Evolutionary conservation across 2,797 vertebrate genomes (phyloP).

Genomic region (Peromyscus attwateri): DNA sequence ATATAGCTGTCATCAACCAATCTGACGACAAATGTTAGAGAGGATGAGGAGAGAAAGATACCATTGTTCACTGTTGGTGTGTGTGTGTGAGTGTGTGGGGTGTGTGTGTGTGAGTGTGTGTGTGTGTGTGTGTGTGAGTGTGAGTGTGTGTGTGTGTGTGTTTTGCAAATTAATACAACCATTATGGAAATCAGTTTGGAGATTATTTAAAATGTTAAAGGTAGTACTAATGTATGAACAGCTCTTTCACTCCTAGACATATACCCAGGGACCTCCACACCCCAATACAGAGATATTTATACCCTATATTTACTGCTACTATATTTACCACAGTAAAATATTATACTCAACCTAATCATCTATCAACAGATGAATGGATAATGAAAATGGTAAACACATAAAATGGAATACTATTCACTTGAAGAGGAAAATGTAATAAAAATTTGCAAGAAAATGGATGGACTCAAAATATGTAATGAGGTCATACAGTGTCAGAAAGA

Average conservation of each 20-base stretch:
- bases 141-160: no score
- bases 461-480: not conserved
- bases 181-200: not conserved
- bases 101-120: no score
- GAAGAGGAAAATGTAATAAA: not conserved
- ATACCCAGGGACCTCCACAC: not conserved
- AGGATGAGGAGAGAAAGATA: not conserved
- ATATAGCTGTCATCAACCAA: not conserved
- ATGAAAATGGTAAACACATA: not conserved
- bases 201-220: not conserved
- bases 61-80: not conserved
- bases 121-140: no score
- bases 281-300: not conserved
- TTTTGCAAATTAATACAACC: not conserved
- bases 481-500: not conserved
- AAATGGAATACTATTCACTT: not conserved
- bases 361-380: not conserved
- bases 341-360: not conserved
- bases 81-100: no score
- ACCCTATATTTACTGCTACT: not conserved
- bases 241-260: not conserved
- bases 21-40: not conserved
- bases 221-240: not conserved
- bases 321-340: not conserved
- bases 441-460: not conserved